Percentiles rank a stretch among this genome's conserved stretches.
Conservation (phyloP, 2,113 vertebrate species). For the Odocoileus hemionus region DNA sequence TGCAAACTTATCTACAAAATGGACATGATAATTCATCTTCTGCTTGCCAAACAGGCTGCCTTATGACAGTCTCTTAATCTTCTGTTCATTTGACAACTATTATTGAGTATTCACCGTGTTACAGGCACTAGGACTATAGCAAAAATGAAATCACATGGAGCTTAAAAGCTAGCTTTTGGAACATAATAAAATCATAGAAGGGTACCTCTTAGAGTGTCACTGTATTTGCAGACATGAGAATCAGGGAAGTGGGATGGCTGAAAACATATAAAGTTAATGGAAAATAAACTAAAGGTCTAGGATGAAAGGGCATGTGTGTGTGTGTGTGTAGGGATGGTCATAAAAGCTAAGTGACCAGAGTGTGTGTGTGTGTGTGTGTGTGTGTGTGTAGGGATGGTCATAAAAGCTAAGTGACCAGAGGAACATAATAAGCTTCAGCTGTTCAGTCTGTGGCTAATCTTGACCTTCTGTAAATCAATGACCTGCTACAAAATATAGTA, state of each 20-base stretch:
- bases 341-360: not conserved
- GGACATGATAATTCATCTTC: not conserved
- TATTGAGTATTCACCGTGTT: not conserved
- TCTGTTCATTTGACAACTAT: not conserved
- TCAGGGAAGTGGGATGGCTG: not conserved
- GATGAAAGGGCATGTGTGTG: no score
- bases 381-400: not conserved
- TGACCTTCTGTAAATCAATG: not conserved
- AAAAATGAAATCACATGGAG: not conserved
- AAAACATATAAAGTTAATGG: not conserved
- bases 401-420: not conserved
- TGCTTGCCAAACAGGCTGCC: not conserved
- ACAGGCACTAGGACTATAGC: not conserved
- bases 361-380: fast-evolving
- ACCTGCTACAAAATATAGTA: not conserved
- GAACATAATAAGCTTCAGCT: not conserved
- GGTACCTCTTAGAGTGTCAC: not conserved
- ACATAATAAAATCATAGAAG: not conserved
- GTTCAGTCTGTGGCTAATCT: not conserved
- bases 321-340: not conserved
- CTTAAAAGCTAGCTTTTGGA: not conserved
- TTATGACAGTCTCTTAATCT: not conserved
- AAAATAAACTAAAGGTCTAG: not conserved
- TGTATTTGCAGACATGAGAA: not conserved
- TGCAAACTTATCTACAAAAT: not conserved